Percentiles rank a stretch among this genome's conserved stretches.
Evolutionary conservation across 1,140 invertebrate genomes (phyloP).

Genomic region (Lamellibrachia luymesi): DNA sequence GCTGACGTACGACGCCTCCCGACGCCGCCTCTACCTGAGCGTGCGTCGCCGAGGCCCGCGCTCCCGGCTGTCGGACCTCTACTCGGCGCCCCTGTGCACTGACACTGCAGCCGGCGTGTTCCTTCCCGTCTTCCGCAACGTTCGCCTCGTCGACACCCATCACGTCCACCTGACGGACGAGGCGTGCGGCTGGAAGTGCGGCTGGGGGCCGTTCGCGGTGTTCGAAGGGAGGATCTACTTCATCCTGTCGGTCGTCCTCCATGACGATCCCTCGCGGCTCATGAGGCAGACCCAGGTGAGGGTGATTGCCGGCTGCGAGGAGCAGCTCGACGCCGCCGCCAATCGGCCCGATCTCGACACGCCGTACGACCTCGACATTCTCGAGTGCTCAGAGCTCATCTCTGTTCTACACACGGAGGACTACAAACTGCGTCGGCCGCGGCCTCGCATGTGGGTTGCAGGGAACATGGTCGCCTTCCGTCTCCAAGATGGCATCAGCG

Average conservation of each 20-base stretch:
- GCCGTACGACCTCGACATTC: constrained; percentile 10
- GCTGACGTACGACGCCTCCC: not conserved
- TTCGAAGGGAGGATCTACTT: constrained; percentile 18
- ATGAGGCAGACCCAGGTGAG: not conserved
- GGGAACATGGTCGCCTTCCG: not conserved
- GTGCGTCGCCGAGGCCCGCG: not conserved
- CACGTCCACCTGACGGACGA: constrained; percentile 3
- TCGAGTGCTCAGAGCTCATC: constrained; percentile 8
- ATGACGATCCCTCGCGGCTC: not conserved
- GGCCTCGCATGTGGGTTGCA: not conserved
- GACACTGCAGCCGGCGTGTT: not conserved
- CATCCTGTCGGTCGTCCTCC: constrained; percentile 13
- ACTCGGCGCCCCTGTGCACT: not conserved
- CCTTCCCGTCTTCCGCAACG: not conserved
- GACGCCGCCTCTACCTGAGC: not conserved
- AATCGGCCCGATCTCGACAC: not conserved
- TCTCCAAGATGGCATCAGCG: not conserved
- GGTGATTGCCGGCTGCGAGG: not conserved
- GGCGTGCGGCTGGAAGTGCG: constrained; percentile 17
- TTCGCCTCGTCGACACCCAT: not conserved
- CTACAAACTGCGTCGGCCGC: not conserved
- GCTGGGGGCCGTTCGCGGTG: constrained; percentile 15
- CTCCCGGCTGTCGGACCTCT: not conserved
- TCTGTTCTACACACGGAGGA: not conserved
- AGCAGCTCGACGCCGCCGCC: not conserved